Evolutionary conservation across 2,113 vertebrate genomes (phyloP), one percentile per base, ranked within the genome.

Genomic region (Ascaphus truei): DNA sequence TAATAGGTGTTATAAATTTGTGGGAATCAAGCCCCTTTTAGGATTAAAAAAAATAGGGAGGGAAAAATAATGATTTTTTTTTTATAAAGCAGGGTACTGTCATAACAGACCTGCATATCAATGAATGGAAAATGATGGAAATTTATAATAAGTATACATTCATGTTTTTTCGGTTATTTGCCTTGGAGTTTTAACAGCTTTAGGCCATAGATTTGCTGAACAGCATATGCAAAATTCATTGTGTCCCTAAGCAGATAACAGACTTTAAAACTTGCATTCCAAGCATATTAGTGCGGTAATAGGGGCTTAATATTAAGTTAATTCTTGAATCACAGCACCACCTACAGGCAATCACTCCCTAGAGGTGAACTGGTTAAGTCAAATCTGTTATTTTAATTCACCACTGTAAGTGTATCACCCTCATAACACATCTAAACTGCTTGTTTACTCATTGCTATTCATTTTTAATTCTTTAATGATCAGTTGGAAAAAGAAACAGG

Each of bases 161-260:
- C n/a, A n/a, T n/a, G n/a, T n/a, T 52, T 52, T 63, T 47, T 62
- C 15, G 25, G 18, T 36, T 63, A 63, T 63, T 64, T 64, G 15
- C 31, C 39, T 52, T 52, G 18, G 2, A 11, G n/a, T 50, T 62
- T 50, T 51, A 43, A 51, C 31, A 52, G 29, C 62, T 33, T 52
- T 20, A 27, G 47, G 47, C 45, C 51, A 64, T 26, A 27, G 7
- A 43, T 20, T 18, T 52, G 22, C 9, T 11, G 23, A 34, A 50
- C 8, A 64, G 13, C 30, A 37, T 36, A 29, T 63, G 47, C 62
- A 64, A 26, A 18, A 57, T 64, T 37, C 27, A 52, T 64, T 37
- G 23, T 39, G 23, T 37, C 30, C 47, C n/a, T 11, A 52, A 52
- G 62, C 33, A 27, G 8, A 31, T 50, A 50, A 36, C 61, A 51